phyloP scores from a whole-genome alignment of 92 coral and sea anemone genomes.

The Porites rus region DNA sequence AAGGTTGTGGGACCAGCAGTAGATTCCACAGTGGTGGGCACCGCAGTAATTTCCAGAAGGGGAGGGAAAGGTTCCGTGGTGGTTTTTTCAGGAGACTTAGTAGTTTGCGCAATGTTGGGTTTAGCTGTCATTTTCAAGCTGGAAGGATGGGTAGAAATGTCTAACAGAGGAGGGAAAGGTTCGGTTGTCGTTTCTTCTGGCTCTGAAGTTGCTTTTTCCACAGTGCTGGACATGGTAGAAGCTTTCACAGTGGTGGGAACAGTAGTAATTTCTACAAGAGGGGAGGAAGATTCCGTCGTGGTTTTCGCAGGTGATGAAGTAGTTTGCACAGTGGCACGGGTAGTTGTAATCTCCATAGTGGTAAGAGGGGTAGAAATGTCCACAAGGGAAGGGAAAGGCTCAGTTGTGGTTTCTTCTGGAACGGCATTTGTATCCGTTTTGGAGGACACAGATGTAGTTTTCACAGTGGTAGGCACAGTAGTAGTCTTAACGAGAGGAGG shows the following conservation, averaged over 20 bases:
- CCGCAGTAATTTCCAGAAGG: neutral
- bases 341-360: neutral
- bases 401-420: neutral
- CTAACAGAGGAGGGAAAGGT: neutral
- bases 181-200: neutral
- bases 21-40: neutral
- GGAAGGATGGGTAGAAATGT: neutral
- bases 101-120: neutral
- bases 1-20: neutral
- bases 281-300: neutral
- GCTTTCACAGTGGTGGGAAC: neutral
- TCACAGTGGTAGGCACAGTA: neutral
- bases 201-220: too few species aligned
- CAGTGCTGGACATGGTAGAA: too few species aligned
- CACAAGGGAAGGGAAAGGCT: neutral
- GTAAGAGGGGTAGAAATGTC: neutral
- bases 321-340: neutral
- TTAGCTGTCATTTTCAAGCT: neutral
- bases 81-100: neutral
- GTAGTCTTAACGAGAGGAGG: neutral
- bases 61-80: constrained; percentile 4
- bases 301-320: neutral
- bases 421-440: neutral
- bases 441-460: neutral
- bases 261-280: constrained; percentile 1